Percentiles rank a stretch among this genome's conserved stretches.
phyloP scores from a whole-genome alignment of 2,888 invertebrate genomes.

The Entomobrya proxima region DNA sequence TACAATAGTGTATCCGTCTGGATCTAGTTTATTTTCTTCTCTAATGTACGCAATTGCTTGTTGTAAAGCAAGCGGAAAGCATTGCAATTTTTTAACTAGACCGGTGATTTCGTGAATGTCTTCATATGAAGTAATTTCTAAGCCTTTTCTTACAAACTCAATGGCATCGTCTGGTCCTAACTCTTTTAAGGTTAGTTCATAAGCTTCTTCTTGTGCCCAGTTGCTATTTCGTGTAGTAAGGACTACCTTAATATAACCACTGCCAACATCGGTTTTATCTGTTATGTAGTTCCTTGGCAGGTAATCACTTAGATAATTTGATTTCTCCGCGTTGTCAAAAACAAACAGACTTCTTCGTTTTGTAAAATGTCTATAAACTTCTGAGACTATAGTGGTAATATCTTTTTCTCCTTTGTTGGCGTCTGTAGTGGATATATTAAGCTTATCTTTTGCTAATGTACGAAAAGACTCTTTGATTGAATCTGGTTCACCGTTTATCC shows the following conservation, averaged over 20 bases:
- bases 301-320: neutral
- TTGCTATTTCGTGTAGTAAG: neutral
- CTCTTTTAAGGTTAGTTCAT: neutral
- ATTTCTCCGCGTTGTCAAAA: constrained; percentile 30
- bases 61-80: neutral
- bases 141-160: constrained; percentile 1
- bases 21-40: neutral
- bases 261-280: no score
- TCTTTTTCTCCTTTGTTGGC: neutral
- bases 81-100: neutral
- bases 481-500: constrained; percentile 29
- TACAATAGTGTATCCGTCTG: neutral
- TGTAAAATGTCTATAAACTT: neutral
- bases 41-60: neutral
- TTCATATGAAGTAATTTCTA: neutral
- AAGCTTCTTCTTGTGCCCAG: neutral
- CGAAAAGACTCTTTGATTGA: neutral
- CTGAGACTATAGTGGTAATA: neutral
- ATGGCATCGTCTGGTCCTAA: neutral
- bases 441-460: neutral
- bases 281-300: neutral
- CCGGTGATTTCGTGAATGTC: neutral
- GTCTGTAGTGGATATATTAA: neutral
- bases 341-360: constrained; percentile 2
- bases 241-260: neutral